Conservation (phyloP, 2,888 invertebrate genomes). For the Acrobasis consociella region DNA sequence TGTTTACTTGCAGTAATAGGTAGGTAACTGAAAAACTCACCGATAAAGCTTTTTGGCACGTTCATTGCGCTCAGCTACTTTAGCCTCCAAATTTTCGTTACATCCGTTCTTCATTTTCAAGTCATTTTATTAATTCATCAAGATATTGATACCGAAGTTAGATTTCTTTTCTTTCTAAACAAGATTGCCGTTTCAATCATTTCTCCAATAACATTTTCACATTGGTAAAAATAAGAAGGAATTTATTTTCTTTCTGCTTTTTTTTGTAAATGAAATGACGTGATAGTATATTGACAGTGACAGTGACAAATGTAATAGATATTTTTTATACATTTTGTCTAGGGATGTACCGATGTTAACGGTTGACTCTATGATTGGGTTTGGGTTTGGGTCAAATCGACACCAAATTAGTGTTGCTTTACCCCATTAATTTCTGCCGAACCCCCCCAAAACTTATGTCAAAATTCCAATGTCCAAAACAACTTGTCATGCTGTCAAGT, state of each 20-base stretch:
- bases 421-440: neutral
- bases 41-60: slow-evolving; percentile 79
- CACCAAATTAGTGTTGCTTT: too few relatives aligned
- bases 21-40: slow-evolving; percentile 45
- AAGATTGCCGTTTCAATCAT: slow-evolving; percentile 49
- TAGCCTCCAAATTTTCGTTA: slow-evolving; percentile 71
- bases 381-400: too few relatives aligned
- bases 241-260: slow-evolving; percentile 25
- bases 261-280: slow-evolving; percentile 5
- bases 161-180: slow-evolving; percentile 43
- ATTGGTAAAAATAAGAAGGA: slow-evolving; percentile 14
- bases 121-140: slow-evolving; percentile 75
- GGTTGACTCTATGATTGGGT: too few relatives aligned
- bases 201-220: slow-evolving; percentile 49
- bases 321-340: neutral
- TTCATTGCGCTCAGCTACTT: slow-evolving; percentile 72
- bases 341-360: too few relatives aligned
- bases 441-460: neutral
- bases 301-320: neutral
- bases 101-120: slow-evolving; percentile 79
- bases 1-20: neutral
- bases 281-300: neutral
- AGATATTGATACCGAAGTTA: slow-evolving; percentile 59
- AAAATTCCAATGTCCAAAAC: slow-evolving; percentile 8
- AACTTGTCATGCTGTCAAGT: neutral